A percentile compares a stretch with the other conserved stretches of the same genome.
These are phyloP conservation scores for Acronicta aceris DNA, from an alignment of 2,888 invertebrate species.

Conservation along the genomic window DNA sequence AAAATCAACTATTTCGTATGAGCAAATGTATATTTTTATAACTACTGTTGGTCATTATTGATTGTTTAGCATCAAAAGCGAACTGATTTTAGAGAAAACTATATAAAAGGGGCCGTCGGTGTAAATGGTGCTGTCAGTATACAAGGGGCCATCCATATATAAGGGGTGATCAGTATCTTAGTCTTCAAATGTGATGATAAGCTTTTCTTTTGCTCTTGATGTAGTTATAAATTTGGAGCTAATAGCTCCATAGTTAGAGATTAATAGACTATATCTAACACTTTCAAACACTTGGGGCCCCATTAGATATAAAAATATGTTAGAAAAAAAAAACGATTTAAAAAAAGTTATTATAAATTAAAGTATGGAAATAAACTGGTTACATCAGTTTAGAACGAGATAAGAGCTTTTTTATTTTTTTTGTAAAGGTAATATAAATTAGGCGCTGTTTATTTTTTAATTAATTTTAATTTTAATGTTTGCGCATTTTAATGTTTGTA, in stretches of 20 bases:
- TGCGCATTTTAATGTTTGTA: no score
- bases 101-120: conserved; percentile 17
- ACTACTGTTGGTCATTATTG: conserved; percentile 84
- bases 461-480: no score
- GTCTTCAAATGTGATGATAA: no score
- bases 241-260: no score
- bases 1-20: conserved; percentile 82
- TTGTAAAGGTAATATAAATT: no score
- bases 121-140: background rate
- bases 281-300: conserved; percentile 10
- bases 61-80: conserved; percentile 57
- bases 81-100: conserved; percentile 25
- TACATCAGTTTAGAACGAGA: conserved; percentile 21
- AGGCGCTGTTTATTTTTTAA: no score
- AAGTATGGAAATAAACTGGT: conserved; percentile 7
- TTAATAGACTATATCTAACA: background rate
- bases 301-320: conserved; percentile 5
- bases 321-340: conserved; percentile 1
- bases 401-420: conserved; percentile 26
- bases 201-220: no score
- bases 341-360: conserved; percentile 2
- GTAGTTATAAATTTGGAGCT: no score
- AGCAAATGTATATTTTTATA: conserved; percentile 80
- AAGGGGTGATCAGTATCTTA: no score
- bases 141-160: no score